These are phyloP conservation scores for Hycleus cichorii DNA, from an alignment of 1,140 invertebrate genomes.

Conservation along the genomic window DNA sequence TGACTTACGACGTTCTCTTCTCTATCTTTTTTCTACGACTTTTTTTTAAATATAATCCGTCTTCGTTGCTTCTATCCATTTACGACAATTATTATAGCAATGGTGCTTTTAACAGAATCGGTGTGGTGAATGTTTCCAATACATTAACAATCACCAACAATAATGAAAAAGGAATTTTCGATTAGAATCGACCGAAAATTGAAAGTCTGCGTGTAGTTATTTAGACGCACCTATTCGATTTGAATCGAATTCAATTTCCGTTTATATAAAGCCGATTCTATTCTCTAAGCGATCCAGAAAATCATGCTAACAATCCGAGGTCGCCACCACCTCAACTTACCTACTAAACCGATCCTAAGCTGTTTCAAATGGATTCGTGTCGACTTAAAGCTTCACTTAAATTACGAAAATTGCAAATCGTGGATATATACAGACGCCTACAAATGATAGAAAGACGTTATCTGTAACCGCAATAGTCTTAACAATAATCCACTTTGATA, in stretches of 20 bases:
- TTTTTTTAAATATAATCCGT: conserved; percentile 12
- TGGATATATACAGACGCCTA: not conserved
- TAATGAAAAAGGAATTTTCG: not conserved
- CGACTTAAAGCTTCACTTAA: not conserved
- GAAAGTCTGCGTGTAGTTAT: too few relatives aligned
- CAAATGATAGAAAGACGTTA: not conserved
- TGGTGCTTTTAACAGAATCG: not conserved
- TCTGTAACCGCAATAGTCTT: not conserved
- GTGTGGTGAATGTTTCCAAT: not conserved
- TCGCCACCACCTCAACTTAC: not conserved
- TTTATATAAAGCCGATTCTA: not conserved
- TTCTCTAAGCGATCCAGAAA: not conserved
- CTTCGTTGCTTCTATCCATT: conserved; percentile 15
- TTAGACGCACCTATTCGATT: not conserved
- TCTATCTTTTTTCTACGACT: too few relatives aligned
- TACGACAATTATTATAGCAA: conserved; percentile 18
- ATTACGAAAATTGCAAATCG: not conserved
- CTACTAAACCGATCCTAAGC: not conserved
- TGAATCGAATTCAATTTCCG: not conserved
- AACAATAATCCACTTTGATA: not conserved
- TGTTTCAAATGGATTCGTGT: not conserved
- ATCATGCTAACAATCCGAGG: not conserved
- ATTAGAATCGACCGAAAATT: too few relatives aligned
- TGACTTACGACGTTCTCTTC: not conserved
- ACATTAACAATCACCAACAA: not conserved